Base-by-base conservation (phyloP, 2,797 vertebrate species). In the Apogon hyalosoma region DNA sequence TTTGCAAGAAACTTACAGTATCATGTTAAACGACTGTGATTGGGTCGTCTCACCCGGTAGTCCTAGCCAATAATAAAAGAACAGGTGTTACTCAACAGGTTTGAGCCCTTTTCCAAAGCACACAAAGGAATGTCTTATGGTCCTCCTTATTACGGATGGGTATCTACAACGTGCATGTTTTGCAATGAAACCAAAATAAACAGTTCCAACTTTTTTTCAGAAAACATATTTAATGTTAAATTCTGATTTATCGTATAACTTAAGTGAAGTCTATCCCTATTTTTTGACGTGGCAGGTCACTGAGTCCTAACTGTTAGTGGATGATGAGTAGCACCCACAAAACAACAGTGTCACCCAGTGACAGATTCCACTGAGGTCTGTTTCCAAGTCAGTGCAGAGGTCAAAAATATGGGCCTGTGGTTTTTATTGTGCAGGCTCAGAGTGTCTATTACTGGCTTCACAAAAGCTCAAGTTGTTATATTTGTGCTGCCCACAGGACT, bases 311-410 rank as follows among this genome's bases (percentile, higher is more conserved):
- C 6, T 12, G 47, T 16, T 18, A 33, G 19, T n/a, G 42, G 52
- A 42, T 31, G 31, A 78, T 15, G 36, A 75, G 49, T 31, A 14
- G 12, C 54, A 31, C 28, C 21, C 39, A 38, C 4, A 18, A 10
- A 45, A 59, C 59, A 48, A 60, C 11, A 6, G 56, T 42, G 64
- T 72, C 69, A 60, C 38, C 53, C 50, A 46, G 69, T 36, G 13
- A 68, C 15, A 52, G 53, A 77, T 39, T 78, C 68, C 16, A 14
- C 42, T 7, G 50, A 59, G 73, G 38, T 50, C 14, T 24, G 4
- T 53, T 18, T 85, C 82, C 77, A 86, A 80, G 67, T 85, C 52
- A 38, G 61, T 69, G 70, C 77, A 83, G 57, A 85, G 75, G 69
- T 62, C 43, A 14, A 18, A 59, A 50, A 48, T 55, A 36, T 33